Conservation (phyloP, 2,113 vertebrate genomes). For the Eleginops maclovinus region DNA sequence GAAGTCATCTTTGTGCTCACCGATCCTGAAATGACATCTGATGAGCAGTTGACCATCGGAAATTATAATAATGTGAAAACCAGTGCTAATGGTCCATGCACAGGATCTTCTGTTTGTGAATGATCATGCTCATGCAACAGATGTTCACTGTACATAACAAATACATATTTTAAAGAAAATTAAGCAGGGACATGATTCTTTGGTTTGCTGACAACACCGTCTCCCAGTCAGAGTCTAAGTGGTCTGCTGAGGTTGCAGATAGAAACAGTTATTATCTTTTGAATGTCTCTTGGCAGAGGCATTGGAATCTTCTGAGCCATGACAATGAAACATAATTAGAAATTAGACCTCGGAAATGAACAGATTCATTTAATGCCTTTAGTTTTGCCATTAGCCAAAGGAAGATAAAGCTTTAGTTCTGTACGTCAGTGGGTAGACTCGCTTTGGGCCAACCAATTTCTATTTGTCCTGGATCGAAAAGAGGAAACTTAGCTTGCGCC, state of each 20-base stretch:
- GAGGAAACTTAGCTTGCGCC: constrained; percentile 10
- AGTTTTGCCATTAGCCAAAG: background rate
- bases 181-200: background rate
- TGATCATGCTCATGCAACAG: background rate
- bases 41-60: constrained; percentile 47
- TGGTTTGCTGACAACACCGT: background rate
- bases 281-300: background rate
- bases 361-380: background rate
- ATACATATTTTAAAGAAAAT: background rate
- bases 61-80: constrained; percentile 47
- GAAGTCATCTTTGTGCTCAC: constrained; percentile 10
- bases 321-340: constrained; percentile 24
- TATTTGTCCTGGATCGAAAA: constrained; percentile 11
- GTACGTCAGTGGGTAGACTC: background rate
- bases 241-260: constrained; percentile 18
- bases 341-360: background rate
- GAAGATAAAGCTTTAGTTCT: constrained; percentile 4
- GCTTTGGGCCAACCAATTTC: background rate
- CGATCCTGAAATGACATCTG: constrained; percentile 28
- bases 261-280: constrained; percentile 3
- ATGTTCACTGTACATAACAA: background rate
- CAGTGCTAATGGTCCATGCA: constrained; percentile 10
- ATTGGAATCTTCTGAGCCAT: background rate
- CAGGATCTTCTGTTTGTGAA: background rate
- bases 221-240: background rate